phyloP scores from a whole-genome alignment of 2,797 vertebrate species.

The Pygocentrus nattereri region DNA sequence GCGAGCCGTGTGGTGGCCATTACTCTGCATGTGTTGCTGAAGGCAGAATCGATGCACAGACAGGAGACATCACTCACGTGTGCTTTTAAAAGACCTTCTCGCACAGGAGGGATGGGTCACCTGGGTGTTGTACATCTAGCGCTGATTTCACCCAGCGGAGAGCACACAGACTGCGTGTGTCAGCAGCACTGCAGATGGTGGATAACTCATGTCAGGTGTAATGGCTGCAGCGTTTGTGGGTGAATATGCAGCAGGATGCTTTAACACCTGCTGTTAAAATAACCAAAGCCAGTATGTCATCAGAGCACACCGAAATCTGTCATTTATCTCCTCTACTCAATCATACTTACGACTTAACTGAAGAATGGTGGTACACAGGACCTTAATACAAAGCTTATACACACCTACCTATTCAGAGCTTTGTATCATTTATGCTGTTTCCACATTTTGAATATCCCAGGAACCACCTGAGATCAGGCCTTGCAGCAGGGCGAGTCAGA shows the following conservation, averaged over 20 bases:
- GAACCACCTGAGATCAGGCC: too few species aligned
- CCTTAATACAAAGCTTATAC: neutral
- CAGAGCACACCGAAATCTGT: neutral
- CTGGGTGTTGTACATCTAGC: conserved; percentile 38
- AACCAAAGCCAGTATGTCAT: neutral
- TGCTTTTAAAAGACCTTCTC: conserved; percentile 35
- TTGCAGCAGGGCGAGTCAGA: too few species aligned
- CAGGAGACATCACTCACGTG: conserved; percentile 62
- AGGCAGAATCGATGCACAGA: conserved; percentile 60
- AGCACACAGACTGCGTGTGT: conserved; percentile 60
- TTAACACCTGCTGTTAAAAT: conserved; percentile 14
- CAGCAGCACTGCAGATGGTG: conserved; percentile 17
- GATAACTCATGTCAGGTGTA: conserved; percentile 28
- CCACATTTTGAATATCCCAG: too few species aligned
- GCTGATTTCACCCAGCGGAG: conserved; percentile 45
- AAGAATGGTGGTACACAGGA: neutral
- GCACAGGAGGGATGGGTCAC: conserved; percentile 48
- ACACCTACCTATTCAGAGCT: too few species aligned
- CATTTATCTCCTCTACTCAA: neutral
- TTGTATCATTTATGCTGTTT: too few species aligned
- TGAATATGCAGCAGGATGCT: conserved; percentile 5
- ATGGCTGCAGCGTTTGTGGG: neutral
- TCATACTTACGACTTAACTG: neutral
- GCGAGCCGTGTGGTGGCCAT: conserved; percentile 42
- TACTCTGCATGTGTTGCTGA: conserved; percentile 51